A percentile compares a stretch with the other conserved stretches of the same genome.
Evolutionary conservation across 2,113 vertebrate genomes (phyloP).

Genomic region (Patagioenas fasciata): DNA sequence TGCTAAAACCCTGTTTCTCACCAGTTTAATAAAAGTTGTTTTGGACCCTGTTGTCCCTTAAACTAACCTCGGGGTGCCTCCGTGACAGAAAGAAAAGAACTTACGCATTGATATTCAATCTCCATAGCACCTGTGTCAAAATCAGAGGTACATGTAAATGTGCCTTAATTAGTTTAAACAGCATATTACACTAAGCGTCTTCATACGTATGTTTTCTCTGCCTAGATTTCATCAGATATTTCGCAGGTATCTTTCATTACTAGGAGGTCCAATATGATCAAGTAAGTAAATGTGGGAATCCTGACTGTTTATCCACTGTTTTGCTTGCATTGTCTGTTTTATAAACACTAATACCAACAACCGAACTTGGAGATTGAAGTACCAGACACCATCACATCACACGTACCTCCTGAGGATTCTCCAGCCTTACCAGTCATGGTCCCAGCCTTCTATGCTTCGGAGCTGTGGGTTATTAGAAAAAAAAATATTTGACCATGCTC

Average conservation of each 20-base stretch:
- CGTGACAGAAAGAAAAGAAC: not conserved
- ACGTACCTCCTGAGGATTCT: not conserved
- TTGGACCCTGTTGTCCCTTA: too few relatives aligned
- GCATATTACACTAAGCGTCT: not conserved
- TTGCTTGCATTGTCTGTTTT: not conserved
- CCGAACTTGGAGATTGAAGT: not conserved
- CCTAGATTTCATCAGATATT: rapidly evolving
- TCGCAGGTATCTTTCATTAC: not conserved
- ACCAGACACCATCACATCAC: not conserved
- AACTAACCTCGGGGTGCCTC: too few relatives aligned
- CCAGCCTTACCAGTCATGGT: not conserved
- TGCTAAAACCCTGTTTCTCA: too few relatives aligned
- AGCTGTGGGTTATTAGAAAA: not conserved
- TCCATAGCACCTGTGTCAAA: not conserved
- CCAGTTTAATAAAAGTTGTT: too few relatives aligned
- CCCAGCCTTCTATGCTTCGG: not conserved
- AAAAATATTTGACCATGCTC: not conserved
- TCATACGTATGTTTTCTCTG: not conserved
- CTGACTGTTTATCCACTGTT: not conserved
- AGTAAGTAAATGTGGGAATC: not conserved
- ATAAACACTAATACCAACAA: not conserved
- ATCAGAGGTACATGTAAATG: not conserved
- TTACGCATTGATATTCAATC: not conserved
- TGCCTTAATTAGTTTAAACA: not conserved
- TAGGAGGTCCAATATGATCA: not conserved